These are phyloP conservation scores for Ditylenchus dipsaci DNA, from an alignment of 1,140 invertebrate species.

Conservation along the genomic window DNA sequence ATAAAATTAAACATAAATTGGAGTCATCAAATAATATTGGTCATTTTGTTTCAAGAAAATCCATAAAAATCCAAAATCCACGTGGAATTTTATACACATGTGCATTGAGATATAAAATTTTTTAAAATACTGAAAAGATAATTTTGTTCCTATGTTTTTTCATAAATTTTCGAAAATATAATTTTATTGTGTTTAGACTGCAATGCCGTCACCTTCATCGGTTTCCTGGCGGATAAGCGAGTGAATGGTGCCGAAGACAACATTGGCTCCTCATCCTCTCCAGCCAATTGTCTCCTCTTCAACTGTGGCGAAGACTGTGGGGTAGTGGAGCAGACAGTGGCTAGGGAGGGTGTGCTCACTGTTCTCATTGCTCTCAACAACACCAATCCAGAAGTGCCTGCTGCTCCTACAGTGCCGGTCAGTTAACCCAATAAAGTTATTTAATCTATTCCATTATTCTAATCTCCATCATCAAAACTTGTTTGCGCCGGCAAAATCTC, in stretches of 20 bases:
- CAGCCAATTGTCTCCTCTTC: constrained; percentile 13
- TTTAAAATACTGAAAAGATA: too few species aligned
- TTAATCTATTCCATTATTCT: not conserved
- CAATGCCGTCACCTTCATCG: constrained; percentile 14
- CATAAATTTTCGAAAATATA: too few species aligned
- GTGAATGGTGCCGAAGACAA: not conserved
- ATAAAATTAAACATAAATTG: too few species aligned
- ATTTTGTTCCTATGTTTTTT: too few species aligned
- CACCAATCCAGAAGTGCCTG: not conserved
- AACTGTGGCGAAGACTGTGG: constrained; percentile 7
- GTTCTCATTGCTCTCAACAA: constrained; percentile 6
- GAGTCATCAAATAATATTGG: too few species aligned
- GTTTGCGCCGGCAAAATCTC: not conserved
- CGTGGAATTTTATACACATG: too few species aligned
- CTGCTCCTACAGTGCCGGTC: too few species aligned
- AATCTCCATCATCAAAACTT: not conserved
- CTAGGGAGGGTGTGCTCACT: constrained; percentile 8
- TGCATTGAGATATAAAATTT: too few species aligned
- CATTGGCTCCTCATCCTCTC: not conserved
- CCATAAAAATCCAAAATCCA: too few species aligned
- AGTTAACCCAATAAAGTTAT: not conserved
- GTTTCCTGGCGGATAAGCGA: constrained; percentile 1
- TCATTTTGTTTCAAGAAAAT: too few species aligned
- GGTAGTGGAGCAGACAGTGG: constrained; percentile 1
- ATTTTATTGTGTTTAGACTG: constrained; percentile 1